These are phyloP conservation scores for Plectropomus leopardus DNA, from an alignment of 2,113 vertebrate genomes.

Conservation along the genomic window DNA sequence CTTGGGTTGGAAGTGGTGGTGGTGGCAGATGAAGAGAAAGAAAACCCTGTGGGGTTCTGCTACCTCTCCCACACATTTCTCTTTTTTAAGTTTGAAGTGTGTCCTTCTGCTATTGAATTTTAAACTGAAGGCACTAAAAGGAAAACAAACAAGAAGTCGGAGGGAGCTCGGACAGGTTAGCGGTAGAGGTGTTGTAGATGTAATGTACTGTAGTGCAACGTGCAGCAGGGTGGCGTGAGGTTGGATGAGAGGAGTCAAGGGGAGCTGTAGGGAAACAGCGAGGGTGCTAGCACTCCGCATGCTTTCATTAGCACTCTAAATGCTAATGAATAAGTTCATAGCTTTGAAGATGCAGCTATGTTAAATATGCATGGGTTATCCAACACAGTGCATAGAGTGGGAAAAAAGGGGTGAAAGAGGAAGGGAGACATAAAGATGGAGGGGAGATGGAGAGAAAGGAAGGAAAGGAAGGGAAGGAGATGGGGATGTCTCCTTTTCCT, in stretches of 20 bases:
- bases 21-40: conserved; percentile 42
- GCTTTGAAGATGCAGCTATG: conserved; percentile 83
- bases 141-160: conserved; percentile 16
- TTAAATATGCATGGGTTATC: conserved; percentile 82
- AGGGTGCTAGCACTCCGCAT: conserved; percentile 68
- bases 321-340: conserved; percentile 83
- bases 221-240: conserved; percentile 20
- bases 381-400: conserved; percentile 46
- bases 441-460: conserved; percentile 5
- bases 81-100: conserved; percentile 39
- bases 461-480: not conserved
- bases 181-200: conserved; percentile 23
- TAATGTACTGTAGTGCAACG: not conserved
- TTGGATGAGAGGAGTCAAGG: conserved; percentile 38
- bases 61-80: conserved; percentile 51
- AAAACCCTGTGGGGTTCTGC: conserved; percentile 42
- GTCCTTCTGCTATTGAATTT: conserved; percentile 52
- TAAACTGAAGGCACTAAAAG: conserved; percentile 36
- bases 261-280: conserved; percentile 64
- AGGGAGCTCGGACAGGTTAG: conserved; percentile 23
- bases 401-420: conserved; percentile 31
- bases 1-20: conserved; percentile 16
- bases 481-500: not conserved
- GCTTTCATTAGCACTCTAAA: conserved; percentile 85
- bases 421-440: conserved; percentile 29